phyloP scores from a whole-genome alignment of 2,888 invertebrate genomes.

The Desoria tigrina region DNA sequence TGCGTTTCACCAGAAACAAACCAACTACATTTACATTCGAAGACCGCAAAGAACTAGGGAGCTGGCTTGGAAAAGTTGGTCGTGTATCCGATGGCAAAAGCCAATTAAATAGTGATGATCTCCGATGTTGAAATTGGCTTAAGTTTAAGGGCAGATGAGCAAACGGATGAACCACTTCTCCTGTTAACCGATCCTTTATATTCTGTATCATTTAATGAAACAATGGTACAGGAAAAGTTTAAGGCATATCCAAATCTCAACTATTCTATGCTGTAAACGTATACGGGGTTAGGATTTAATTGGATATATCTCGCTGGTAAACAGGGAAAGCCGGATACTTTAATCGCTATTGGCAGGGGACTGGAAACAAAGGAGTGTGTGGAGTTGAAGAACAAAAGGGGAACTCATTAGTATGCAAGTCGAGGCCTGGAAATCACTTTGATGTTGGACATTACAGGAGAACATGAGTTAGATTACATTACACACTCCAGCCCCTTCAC shows the following conservation, averaged over 20 bases:
- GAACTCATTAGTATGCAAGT: conserved; percentile 51
- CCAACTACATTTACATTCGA: too few relatives aligned
- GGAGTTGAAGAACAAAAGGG: conserved; percentile 10
- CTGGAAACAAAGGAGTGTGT: neutral
- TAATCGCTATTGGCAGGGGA: conserved; percentile 1
- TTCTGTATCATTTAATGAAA: conserved; percentile 12
- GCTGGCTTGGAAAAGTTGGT: too few relatives aligned
- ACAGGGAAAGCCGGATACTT: neutral
- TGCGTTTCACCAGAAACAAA: too few relatives aligned
- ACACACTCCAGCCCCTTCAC: conserved; percentile 47
- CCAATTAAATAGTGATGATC: conserved; percentile 44
- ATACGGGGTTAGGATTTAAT: neutral
- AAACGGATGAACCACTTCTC: too few relatives aligned
- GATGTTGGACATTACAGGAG: conserved; percentile 29
- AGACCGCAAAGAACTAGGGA: too few relatives aligned
- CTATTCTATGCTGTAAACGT: too few relatives aligned
- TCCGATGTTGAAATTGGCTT: conserved; percentile 40
- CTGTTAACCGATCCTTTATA: too few relatives aligned
- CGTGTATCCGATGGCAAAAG: conserved; percentile 13
- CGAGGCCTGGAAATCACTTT: conserved; percentile 49
- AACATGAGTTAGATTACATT: conserved; percentile 1
- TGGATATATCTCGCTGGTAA: neutral
- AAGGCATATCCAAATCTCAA: neutral
- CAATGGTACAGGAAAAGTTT: conserved; percentile 23
- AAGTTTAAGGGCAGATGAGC: too few relatives aligned